phyloP scores from a whole-genome alignment of 2,797 vertebrate genomes.

The Sciaenops ocellatus region DNA sequence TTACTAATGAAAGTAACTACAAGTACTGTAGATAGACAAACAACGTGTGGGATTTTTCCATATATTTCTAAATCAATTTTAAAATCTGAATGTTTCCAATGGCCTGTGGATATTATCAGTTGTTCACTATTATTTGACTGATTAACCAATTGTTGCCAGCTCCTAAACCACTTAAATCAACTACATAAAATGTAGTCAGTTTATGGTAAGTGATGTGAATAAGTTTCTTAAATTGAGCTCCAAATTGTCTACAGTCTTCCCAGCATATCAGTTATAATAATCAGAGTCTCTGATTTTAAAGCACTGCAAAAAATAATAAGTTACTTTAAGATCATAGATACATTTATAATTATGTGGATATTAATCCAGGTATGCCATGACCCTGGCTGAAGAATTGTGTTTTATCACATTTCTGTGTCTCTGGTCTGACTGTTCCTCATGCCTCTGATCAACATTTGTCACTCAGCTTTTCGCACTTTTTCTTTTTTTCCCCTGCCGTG shows the following conservation, averaged over 20 bases:
- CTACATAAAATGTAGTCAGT: not conserved
- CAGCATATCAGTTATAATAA: not conserved
- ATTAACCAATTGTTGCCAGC: not conserved
- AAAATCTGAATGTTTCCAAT: not conserved
- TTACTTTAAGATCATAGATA: not conserved
- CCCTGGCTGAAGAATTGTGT: conserved; percentile 15
- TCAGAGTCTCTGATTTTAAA: conserved; percentile 3
- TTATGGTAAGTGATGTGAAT: not conserved
- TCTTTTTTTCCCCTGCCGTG: conserved; percentile 47
- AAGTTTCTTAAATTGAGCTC: not conserved
- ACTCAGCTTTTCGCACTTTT: conserved; percentile 65
- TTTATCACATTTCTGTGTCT: conserved; percentile 22
- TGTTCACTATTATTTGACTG: not conserved
- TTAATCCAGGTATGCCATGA: not conserved
- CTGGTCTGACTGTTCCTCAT: conserved; percentile 21
- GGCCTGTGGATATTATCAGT: not conserved
- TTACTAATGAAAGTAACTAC: not conserved
- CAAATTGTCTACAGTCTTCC: conserved; percentile 17
- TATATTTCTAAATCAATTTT: not conserved
- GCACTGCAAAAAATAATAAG: not conserved
- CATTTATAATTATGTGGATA: not conserved
- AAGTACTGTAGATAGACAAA: not conserved
- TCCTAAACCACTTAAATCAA: too few relatives aligned
- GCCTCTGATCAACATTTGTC: conserved; percentile 41
- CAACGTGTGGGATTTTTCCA: not conserved